Evolutionary conservation across 2,888 invertebrate species (phyloP).

Genomic region (Rhingia rostrata): DNA sequence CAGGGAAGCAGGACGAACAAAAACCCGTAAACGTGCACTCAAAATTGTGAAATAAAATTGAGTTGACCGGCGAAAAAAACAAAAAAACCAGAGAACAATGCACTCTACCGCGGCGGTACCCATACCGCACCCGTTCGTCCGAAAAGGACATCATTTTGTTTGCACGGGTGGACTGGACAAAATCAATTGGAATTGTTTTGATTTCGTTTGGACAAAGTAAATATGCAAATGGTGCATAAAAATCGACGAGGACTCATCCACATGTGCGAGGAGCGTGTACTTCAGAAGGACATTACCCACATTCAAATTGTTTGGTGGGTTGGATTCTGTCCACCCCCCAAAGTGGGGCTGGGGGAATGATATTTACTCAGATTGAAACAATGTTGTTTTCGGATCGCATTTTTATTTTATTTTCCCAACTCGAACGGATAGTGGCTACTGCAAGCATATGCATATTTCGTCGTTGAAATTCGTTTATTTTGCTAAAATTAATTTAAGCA

Average conservation of each 20-base stretch:
- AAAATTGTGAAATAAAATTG: constrained; percentile 62
- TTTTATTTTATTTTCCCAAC: constrained; percentile 41
- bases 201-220: constrained; percentile 73
- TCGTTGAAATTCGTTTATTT: constrained; percentile 54
- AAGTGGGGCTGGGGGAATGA: background rate
- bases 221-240: constrained; percentile 74
- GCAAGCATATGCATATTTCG: constrained; percentile 37
- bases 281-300: constrained; percentile 39
- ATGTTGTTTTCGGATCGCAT: constrained; percentile 64
- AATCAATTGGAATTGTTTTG: constrained; percentile 74
- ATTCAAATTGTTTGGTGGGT: background rate
- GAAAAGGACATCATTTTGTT: constrained; percentile 72
- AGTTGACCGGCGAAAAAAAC: constrained; percentile 38
- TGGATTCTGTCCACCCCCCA: background rate
- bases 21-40: constrained; percentile 27
- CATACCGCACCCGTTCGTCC: constrained; percentile 4
- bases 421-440: constrained; percentile 30
- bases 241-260: constrained; percentile 54
- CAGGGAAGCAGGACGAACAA: background rate
- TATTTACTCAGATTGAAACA: constrained; percentile 72
- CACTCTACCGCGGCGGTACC: background rate
- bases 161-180: constrained; percentile 64
- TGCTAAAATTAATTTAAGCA: constrained; percentile 68
- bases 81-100: constrained; percentile 23
- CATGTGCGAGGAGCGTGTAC: background rate